phyloP scores from a whole-genome alignment of 2,113 vertebrate genomes.

The Calidris pygmaea region DNA sequence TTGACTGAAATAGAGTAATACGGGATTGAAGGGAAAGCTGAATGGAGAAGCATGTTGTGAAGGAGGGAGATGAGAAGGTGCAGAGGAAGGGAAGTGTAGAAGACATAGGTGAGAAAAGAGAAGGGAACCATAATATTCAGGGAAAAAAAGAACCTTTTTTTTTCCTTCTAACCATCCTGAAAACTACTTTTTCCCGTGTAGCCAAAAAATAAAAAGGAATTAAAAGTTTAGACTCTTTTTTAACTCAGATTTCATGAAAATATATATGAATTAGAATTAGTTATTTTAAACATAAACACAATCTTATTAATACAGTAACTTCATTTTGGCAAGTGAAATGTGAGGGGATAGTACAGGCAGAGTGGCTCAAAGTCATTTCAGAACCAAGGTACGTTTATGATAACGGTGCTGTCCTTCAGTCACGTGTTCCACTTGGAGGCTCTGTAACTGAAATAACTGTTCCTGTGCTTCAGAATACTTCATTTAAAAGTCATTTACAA shows the following conservation, averaged over 20 bases:
- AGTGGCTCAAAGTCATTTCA: background rate
- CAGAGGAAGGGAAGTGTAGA: background rate
- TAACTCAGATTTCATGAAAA: background rate
- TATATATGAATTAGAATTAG: background rate
- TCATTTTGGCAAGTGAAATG: background rate
- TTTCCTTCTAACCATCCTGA: background rate
- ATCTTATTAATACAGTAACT: background rate
- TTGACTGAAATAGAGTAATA: background rate
- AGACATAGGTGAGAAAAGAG: background rate
- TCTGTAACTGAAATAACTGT: background rate
- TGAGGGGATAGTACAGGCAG: background rate
- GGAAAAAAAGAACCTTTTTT: accelerated
- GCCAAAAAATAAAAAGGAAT: background rate
- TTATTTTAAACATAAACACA: background rate
- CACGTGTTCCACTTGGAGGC: background rate
- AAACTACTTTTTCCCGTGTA: background rate
- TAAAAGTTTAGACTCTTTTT: background rate
- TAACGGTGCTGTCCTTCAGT: background rate
- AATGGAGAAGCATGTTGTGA: background rate
- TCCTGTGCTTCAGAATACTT: background rate
- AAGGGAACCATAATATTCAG: background rate
- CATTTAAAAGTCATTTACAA: background rate
- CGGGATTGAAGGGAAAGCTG: background rate
- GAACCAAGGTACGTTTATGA: background rate
- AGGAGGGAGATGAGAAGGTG: background rate